Base-by-base conservation (phyloP, 53 echinoderm and acorn worm genomes). In the Echinometra lucunter region DNA sequence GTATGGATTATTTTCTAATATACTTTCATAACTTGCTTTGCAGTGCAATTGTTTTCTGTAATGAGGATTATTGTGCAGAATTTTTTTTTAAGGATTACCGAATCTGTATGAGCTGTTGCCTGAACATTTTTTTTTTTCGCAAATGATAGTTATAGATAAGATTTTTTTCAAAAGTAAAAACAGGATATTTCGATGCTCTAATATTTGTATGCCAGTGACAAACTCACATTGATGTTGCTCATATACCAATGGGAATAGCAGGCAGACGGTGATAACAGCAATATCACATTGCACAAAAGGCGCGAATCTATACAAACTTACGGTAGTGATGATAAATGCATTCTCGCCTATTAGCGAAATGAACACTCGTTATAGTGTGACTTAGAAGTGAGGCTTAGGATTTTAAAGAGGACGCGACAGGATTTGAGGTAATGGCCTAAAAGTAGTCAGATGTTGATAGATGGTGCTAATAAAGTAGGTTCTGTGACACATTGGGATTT, bases 401-500 rank as follows among this genome's bases (percentile, higher is more conserved):
- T 69, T 69, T 66, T 69, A 69, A 69, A 69, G 32, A 6, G 34
- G 69, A 85, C 85, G 85, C 45, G 85, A 45, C 45, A 70, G 91
- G 91, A 91, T 91, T 91, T 67, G 69, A 66, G 30, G 17, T 91
- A 91, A 91, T 91, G 69, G 91, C 38, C 91, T 91, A 44, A 58
- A 69, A 67, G 91, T 66, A 69, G 91, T 25, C 42, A 67, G 66
- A 66, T 63, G 91, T 45, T 91, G 91, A 91, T 66, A 91, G 91
- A 91, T 91, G 60, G 69, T 67, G 69, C 69, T 91, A 66, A 91
- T 91, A 91, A 60, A 37, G 45, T 45, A 69, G 63, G 44, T 30
- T 66, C 63, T 60, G 30, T 91, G 37, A 91, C 91, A 91, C 91
- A 45, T 25, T 67, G 47, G 70, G 91, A 67, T 85, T 85, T 85